Percentiles rank a stretch among this genome's conserved stretches.
Conservation (phyloP, 2,797 vertebrate genomes). For the Cynodonichthys magdalenae region DNA sequence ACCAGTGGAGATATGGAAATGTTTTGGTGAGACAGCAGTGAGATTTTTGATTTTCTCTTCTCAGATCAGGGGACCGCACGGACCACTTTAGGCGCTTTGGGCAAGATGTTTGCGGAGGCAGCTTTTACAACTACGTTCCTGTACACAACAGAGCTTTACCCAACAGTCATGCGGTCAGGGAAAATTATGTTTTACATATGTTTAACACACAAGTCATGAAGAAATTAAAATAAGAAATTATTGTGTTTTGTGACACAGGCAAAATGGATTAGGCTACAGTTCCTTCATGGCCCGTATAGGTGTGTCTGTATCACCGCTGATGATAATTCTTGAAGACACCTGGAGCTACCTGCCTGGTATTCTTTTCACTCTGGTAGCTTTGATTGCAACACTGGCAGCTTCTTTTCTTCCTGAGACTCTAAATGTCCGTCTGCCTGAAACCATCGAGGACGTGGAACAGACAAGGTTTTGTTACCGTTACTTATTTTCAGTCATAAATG, state of each 20-base stretch:
- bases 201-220: too few relatives aligned
- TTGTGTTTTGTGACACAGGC: conserved; percentile 49
- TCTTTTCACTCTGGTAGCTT: conserved; percentile 56
- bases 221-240: background rate
- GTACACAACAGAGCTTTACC: conserved; percentile 87
- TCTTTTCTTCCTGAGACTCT: conserved; percentile 66
- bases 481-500: background rate
- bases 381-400: conserved; percentile 34
- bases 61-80: conserved; percentile 66
- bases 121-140: conserved; percentile 83
- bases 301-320: conserved; percentile 66
- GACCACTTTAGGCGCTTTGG: conserved; percentile 74
- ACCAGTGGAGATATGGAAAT: too few relatives aligned
- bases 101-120: conserved; percentile 85
- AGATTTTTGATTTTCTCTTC: background rate
- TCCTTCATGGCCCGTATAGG: conserved; percentile 67
- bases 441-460: conserved; percentile 70
- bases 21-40: too few relatives aligned
- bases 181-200: background rate
- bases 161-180: conserved; percentile 87
- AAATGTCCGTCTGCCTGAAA: conserved; percentile 66
- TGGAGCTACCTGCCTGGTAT: conserved; percentile 57
- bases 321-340: conserved; percentile 66
- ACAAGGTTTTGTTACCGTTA: conserved; percentile 37
- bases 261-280: conserved; percentile 75